Evolutionary conservation across 2,888 invertebrate species (phyloP).

Genomic region (Choristoneura rosaceana): DNA sequence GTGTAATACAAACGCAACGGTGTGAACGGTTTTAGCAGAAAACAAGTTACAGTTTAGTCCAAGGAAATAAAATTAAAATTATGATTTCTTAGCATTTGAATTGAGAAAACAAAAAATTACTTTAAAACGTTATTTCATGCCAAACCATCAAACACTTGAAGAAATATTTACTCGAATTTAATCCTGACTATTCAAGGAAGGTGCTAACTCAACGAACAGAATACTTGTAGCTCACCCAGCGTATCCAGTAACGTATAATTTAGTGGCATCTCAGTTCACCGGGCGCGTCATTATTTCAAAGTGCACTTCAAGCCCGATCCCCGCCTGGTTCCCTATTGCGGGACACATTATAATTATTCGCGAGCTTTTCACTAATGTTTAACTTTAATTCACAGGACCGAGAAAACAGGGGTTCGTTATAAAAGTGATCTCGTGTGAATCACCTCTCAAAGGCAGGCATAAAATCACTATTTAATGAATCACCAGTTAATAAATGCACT

Average conservation of each 20-base stretch:
- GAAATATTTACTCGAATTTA: too few relatives aligned
- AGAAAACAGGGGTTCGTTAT: conserved; percentile 56
- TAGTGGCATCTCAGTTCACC: conserved; percentile 10
- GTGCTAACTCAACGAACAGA: neutral
- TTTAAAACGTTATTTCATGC: too few relatives aligned
- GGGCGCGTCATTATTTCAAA: conserved; percentile 71
- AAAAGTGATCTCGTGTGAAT: conserved; percentile 65
- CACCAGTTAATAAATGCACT: neutral
- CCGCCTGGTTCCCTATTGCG: conserved; percentile 54
- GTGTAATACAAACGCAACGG: too few relatives aligned
- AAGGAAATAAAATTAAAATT: too few relatives aligned
- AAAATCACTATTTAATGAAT: neutral
- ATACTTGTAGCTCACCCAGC: neutral
- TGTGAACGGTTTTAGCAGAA: too few relatives aligned
- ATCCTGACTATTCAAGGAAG: too few relatives aligned
- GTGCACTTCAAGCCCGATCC: conserved; percentile 69
- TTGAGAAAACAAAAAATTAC: too few relatives aligned
- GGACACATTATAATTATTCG: conserved; percentile 76
- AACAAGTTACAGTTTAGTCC: too few relatives aligned
- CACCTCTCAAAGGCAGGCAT: conserved; percentile 45
- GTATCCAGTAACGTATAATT: conserved; percentile 11
- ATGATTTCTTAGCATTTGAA: too few relatives aligned
- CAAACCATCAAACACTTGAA: too few relatives aligned
- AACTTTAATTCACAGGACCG: conserved; percentile 49
- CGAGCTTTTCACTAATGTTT: conserved; percentile 76